Conservation (phyloP, 2,797 vertebrate species). For the Graptemys geographica region DNA sequence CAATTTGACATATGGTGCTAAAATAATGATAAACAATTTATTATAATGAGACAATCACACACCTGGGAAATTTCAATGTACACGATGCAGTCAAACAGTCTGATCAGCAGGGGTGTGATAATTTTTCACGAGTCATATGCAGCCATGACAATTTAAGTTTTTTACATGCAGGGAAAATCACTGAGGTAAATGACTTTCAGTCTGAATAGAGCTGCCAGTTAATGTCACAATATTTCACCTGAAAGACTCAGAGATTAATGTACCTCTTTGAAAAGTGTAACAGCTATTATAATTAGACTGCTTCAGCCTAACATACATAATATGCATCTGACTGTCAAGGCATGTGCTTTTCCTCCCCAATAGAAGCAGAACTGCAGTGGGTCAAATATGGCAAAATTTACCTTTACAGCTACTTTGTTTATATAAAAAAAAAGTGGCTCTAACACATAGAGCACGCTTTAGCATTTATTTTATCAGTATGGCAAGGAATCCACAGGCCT, state of each 20-base stretch:
- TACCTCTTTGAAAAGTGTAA: conserved; percentile 34
- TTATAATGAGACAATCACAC: conserved; percentile 36
- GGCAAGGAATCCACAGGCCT: too few species aligned
- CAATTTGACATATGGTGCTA: conserved; percentile 1
- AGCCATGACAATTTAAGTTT: conserved; percentile 51
- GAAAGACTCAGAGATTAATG: conserved; percentile 50
- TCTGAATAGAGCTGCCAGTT: conserved; percentile 50
- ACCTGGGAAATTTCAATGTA: conserved; percentile 6
- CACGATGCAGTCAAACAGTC: conserved; percentile 11
- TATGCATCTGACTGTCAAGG: background rate
- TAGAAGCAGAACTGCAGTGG: background rate
- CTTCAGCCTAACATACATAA: conserved; percentile 37
- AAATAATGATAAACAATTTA: conserved; percentile 27
- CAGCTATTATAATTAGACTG: conserved; percentile 33
- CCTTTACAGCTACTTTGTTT: background rate
- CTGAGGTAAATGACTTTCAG: conserved; percentile 7
- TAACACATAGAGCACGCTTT: background rate
- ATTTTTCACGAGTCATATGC: conserved; percentile 42
- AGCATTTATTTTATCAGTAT: too few species aligned
- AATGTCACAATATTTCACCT: conserved; percentile 69
- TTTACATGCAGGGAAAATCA: conserved; percentile 12
- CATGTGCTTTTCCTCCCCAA: background rate
- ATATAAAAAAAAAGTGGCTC: background rate
- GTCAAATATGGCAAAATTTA: background rate
- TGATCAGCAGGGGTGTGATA: conserved; percentile 20